Conservation (phyloP, 2,888 invertebrate species). For the Cheilosia soror region DNA sequence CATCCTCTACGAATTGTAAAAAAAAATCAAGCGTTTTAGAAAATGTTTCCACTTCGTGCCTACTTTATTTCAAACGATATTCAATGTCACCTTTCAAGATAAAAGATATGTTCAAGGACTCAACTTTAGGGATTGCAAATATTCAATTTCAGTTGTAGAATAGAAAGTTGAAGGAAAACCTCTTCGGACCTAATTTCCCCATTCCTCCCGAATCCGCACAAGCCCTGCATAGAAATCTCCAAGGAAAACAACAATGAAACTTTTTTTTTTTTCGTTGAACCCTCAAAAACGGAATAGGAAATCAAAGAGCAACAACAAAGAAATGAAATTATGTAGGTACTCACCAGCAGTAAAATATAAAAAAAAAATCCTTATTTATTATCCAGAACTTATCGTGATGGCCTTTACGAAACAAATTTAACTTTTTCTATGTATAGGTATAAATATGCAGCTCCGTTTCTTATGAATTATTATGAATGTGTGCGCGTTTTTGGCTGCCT, state of each 20-base stretch:
- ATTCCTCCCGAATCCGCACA: too few species aligned
- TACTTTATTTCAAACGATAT: too few species aligned
- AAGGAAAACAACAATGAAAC: not conserved
- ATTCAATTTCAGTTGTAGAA: too few species aligned
- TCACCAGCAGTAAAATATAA: constrained; percentile 48
- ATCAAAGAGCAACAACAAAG: constrained; percentile 10
- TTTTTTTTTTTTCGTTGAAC: constrained; percentile 4
- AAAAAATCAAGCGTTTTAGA: too few species aligned
- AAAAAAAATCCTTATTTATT: constrained; percentile 50
- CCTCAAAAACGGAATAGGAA: constrained; percentile 20
- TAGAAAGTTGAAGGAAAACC: too few species aligned
- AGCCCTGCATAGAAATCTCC: not conserved
- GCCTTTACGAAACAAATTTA: constrained; percentile 40
- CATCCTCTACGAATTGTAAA: too few species aligned
- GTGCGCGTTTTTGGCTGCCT: constrained; percentile 27
- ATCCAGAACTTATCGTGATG: constrained; percentile 57
- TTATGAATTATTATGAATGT: constrained; percentile 5
- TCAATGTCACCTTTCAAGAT: too few species aligned
- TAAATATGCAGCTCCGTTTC: constrained; percentile 13
- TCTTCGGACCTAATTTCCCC: too few species aligned
- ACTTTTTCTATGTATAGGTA: constrained; percentile 5
- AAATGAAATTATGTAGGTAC: constrained; percentile 27
- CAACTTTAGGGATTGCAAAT: too few species aligned
- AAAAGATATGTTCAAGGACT: too few species aligned
- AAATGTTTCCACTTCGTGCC: too few species aligned